Conservation (phyloP, 2,113 vertebrate species). For the Onychostruthus taczanowskii region DNA sequence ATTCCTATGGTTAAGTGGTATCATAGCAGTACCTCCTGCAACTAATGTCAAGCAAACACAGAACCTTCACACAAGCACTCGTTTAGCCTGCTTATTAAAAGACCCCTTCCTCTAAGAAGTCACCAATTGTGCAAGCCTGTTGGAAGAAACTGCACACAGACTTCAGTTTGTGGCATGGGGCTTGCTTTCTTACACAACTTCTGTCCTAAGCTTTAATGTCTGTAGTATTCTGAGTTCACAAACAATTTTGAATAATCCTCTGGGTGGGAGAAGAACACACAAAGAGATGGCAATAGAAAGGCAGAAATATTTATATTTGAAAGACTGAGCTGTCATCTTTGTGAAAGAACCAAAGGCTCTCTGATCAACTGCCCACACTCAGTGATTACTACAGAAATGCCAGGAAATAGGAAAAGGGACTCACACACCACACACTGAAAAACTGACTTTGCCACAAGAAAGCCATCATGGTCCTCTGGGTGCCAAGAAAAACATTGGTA, state of each 20-base stretch:
- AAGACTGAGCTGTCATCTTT: neutral
- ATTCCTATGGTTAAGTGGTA: neutral
- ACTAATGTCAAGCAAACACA: neutral
- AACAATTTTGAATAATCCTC: neutral
- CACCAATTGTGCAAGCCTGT: neutral
- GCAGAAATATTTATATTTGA: neutral
- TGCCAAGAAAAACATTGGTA: neutral
- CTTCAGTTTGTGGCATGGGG: neutral
- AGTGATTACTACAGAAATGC: neutral
- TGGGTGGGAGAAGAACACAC: neutral
- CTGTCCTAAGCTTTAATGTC: neutral
- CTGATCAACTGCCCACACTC: neutral
- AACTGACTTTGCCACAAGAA: neutral
- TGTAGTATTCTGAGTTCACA: neutral
- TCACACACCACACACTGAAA: neutral
- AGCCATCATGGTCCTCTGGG: neutral
- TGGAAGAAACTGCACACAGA: neutral
- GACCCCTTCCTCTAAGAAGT: neutral
- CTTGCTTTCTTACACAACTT: slow-evolving; percentile 1
- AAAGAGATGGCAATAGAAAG: neutral
- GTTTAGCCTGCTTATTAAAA: neutral
- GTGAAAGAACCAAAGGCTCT: neutral
- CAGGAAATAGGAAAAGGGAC: neutral
- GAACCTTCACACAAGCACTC: neutral
- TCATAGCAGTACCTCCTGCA: neutral